These are phyloP conservation scores for Cephus sareptanus DNA, from an alignment of 2,888 invertebrate genomes.

Conservation along the genomic window DNA sequence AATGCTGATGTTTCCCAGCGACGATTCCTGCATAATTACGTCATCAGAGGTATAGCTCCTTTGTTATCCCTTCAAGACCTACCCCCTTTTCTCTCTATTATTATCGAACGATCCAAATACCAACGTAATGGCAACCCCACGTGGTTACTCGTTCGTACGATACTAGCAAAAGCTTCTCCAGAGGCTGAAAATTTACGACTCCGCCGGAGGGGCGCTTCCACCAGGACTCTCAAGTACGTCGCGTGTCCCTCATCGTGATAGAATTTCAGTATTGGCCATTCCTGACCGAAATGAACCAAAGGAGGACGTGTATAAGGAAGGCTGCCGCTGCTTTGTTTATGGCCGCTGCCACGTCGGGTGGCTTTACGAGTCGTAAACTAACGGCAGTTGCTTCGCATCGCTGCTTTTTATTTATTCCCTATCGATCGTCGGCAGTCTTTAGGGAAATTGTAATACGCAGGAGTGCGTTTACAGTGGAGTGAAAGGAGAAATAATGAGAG, in stretches of 20 bases:
- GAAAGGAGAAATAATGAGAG: background rate
- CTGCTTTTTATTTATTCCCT: constrained; percentile 31
- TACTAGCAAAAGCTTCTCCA: background rate
- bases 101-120: background rate
- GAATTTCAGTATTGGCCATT: background rate
- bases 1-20: background rate
- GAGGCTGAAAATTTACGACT: background rate
- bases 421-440: constrained; percentile 25
- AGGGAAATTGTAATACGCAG: constrained; percentile 15
- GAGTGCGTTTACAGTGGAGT: constrained; percentile 15
- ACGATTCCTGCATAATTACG: background rate
- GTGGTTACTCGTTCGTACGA: background rate
- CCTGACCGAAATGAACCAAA: background rate
- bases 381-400: constrained; percentile 25
- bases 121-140: background rate
- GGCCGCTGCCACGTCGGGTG: constrained; percentile 8
- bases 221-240: background rate
- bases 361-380: constrained; percentile 30
- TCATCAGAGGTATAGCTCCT: background rate
- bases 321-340: background rate
- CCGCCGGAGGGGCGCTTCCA: background rate
- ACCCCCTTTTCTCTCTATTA: background rate
- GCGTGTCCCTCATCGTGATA: background rate
- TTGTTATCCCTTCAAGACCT: background rate
- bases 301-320: background rate